Evolutionary conservation across 2,888 invertebrate species (phyloP), one percentile per base, ranked within the genome.

Genomic region (Meteorus colon): DNA sequence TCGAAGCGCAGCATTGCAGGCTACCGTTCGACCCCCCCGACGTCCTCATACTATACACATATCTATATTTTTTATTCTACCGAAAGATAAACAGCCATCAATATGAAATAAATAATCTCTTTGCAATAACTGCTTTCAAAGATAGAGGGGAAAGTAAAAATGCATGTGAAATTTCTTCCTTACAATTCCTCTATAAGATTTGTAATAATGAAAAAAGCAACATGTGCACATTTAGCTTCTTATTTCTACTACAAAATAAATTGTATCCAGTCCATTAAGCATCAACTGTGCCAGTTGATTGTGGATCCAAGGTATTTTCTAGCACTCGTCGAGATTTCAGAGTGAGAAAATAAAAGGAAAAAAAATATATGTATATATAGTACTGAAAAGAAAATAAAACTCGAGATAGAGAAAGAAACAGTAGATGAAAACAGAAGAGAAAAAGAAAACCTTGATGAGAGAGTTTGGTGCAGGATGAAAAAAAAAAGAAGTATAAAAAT

Each of bases 221-320:
- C 77, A 77, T 78, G 76, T 73, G 69, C 41, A 59, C 69, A 68
- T 59, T 68, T 31, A 45, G 4, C 16, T 34, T 72, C 24, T 48
- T 29, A 27, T 31, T 45, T 48, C 63, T 10, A 72, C 37, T 24
- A 31, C 41, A 67, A 77, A 80, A 86, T 87, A 86, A 88, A 89
- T 86, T 86, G 85, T 85, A 87, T 89, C 86, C 85, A 81, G 84
- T 82, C 87, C 87, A 88, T 89, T 88, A 86, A 87, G 78, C 85
- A 83, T 87, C 85, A 84, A 86, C 82, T 83, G 81, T 81, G 83
- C 77, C 80, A 19, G 81, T 81, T 82, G 83, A 84, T 85, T 87
- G 81, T 83, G 84, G 83, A 84, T 85, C 79, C 82, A 84, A 84
- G 81, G 83, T 84, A 82, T 51, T 31, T 27, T 74, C 68, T 41